Conservation (phyloP, 2,113 vertebrate genomes). For the Albula goreensis region DNA sequence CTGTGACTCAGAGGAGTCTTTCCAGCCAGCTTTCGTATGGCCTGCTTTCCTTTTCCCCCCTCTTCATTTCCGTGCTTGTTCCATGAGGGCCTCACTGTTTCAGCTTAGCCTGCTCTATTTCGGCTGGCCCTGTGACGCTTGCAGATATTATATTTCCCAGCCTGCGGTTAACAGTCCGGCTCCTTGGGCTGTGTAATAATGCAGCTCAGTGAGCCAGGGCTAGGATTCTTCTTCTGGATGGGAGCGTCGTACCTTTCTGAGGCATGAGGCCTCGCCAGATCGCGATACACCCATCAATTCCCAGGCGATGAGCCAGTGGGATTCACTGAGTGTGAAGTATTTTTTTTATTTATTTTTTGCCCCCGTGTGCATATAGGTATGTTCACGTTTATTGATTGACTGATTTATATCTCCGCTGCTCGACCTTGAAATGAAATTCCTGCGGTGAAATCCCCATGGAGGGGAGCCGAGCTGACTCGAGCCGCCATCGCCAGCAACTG, state of each 20-base stretch:
- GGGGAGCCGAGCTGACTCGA: conserved; percentile 13
- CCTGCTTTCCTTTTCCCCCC: background rate
- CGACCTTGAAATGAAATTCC: conserved; percentile 67
- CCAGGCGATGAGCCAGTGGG: background rate
- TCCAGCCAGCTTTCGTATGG: background rate
- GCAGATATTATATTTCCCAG: background rate
- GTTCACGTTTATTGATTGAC: conserved; percentile 56
- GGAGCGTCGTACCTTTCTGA: background rate
- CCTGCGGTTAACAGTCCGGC: background rate
- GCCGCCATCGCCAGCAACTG: conserved; percentile 5
- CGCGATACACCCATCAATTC: background rate
- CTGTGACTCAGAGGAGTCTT: background rate
- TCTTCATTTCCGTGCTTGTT: background rate
- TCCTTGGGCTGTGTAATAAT: conserved; percentile 25
- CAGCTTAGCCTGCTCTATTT: conserved; percentile 10
- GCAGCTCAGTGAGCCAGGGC: conserved; percentile 11
- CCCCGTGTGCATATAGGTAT: conserved; percentile 28
- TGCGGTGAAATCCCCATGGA: conserved; percentile 39
- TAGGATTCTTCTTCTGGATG: background rate
- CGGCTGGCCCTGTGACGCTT: conserved; percentile 17
- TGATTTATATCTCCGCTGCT: conserved; percentile 55
- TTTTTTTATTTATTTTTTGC: conserved; percentile 11
- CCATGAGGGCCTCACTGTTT: background rate
- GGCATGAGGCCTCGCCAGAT: background rate
- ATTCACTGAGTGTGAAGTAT: background rate